Evolutionary conservation across 2,888 invertebrate genomes (phyloP).

Genomic region (Heliconius charithonia): DNA sequence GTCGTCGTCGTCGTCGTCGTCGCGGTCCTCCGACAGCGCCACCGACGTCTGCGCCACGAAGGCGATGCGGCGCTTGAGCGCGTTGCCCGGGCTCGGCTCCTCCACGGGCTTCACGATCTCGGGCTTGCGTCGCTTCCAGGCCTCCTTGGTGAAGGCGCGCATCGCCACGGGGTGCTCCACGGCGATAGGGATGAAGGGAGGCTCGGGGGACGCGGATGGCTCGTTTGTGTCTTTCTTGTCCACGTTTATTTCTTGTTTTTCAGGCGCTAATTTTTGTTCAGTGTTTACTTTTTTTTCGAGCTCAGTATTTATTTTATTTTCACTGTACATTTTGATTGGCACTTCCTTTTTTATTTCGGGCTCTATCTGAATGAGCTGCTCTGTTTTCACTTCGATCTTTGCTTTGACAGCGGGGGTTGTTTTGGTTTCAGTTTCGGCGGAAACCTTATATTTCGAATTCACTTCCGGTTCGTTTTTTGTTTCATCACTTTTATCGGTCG

Average conservation of each 20-base stretch:
- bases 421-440: constrained; percentile 6
- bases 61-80: constrained; percentile 77
- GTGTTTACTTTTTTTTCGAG: constrained; percentile 6
- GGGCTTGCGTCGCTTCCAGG: constrained; percentile 73
- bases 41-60: constrained; percentile 82
- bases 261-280: constrained; percentile 21
- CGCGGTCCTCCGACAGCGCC: constrained; percentile 80
- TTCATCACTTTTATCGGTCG: constrained; percentile 34
- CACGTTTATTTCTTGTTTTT: constrained; percentile 31
- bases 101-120: constrained; percentile 76
- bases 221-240: constrained; percentile 43
- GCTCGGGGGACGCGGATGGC: constrained; percentile 53
- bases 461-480: constrained; percentile 22
- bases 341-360: constrained; percentile 1
- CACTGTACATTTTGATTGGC: background rate
- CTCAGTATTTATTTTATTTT: constrained; percentile 16
- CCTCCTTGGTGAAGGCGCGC: constrained; percentile 81
- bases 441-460: background rate
- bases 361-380: background rate
- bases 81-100: constrained; percentile 76
- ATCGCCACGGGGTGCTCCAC: constrained; percentile 80
- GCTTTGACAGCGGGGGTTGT: background rate
- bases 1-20: constrained; percentile 76
- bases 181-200: constrained; percentile 71
- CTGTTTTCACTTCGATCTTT: constrained; percentile 5